phyloP scores from a whole-genome alignment of 2,888 invertebrate genomes.

The Pelosia muscerda region DNA sequence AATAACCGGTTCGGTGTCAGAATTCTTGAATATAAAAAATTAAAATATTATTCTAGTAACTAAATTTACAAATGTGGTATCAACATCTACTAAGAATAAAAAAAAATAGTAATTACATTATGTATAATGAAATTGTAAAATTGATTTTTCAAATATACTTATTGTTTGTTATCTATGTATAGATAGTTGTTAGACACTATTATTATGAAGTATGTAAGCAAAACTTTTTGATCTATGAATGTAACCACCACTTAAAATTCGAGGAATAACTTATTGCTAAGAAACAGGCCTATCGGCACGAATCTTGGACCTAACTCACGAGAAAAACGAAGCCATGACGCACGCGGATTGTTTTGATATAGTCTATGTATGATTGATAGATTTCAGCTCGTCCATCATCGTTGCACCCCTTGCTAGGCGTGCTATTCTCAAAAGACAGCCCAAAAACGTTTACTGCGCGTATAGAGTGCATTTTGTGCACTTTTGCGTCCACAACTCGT shows the following conservation, averaged over 20 bases:
- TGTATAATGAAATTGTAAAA: background rate
- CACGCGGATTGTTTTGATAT: too few relatives aligned
- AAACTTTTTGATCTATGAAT: slow-evolving; percentile 14
- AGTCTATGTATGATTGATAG: too few relatives aligned
- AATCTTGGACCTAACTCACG: too few relatives aligned
- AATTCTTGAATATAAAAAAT: background rate
- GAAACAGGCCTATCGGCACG: background rate
- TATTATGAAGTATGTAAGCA: slow-evolving; percentile 18
- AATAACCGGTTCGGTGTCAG: too few relatives aligned
- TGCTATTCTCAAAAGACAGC: too few relatives aligned
- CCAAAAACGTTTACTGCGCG: too few relatives aligned
- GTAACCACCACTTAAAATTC: slow-evolving; percentile 7
- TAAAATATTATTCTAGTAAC: background rate
- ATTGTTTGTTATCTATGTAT: slow-evolving; percentile 24
- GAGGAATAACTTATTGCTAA: slow-evolving; percentile 9
- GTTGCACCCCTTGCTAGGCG: too few relatives aligned
- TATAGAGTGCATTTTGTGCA: too few relatives aligned
- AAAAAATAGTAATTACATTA: background rate
- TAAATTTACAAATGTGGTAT: background rate
- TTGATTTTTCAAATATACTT: slow-evolving; percentile 2
- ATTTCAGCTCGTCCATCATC: too few relatives aligned
- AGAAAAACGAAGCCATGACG: too few relatives aligned
- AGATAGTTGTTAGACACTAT: slow-evolving; percentile 26
- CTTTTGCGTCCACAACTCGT: too few relatives aligned
- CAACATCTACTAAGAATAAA: background rate